Conservation (phyloP, 2,113 vertebrate species). For the Epinephelus lanceolatus region DNA sequence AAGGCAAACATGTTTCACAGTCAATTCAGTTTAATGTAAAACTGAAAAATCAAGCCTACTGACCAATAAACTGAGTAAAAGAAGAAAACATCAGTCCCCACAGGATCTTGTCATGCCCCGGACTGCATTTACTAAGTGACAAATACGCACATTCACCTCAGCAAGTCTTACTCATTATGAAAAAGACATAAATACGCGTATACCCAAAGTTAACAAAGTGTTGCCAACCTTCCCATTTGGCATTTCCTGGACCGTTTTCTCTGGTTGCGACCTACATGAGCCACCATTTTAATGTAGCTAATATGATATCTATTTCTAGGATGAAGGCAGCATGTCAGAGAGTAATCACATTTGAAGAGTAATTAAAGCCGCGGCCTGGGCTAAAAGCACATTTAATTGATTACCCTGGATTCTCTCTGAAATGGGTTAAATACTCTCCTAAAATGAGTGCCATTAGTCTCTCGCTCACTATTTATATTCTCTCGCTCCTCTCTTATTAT, state of each 20-base stretch:
- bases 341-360: conserved; percentile 74
- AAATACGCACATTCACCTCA: neutral
- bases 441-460: conserved; percentile 83
- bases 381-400: conserved; percentile 80
- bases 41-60: neutral
- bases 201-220: neutral
- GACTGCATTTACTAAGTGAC: neutral
- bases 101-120: too few relatives aligned
- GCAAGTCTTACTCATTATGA: neutral
- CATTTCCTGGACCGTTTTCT: neutral
- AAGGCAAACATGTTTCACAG: neutral
- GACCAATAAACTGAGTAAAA: neutral
- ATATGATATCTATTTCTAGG: conserved; percentile 67
- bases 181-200: neutral
- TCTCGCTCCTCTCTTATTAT: conserved; percentile 70
- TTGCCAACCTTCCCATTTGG: neutral
- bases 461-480: conserved; percentile 78
- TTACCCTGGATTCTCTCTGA: conserved; percentile 77
- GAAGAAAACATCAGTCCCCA: too few relatives aligned
- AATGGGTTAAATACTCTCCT: conserved; percentile 81
- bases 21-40: neutral
- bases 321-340: conserved; percentile 67
- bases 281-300: conserved; percentile 47
- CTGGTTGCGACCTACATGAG: neutral
- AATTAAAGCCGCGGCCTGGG: conserved; percentile 70